phyloP scores from a whole-genome alignment of 2,797 vertebrate species.

The Melanotaenia pygmaea region DNA sequence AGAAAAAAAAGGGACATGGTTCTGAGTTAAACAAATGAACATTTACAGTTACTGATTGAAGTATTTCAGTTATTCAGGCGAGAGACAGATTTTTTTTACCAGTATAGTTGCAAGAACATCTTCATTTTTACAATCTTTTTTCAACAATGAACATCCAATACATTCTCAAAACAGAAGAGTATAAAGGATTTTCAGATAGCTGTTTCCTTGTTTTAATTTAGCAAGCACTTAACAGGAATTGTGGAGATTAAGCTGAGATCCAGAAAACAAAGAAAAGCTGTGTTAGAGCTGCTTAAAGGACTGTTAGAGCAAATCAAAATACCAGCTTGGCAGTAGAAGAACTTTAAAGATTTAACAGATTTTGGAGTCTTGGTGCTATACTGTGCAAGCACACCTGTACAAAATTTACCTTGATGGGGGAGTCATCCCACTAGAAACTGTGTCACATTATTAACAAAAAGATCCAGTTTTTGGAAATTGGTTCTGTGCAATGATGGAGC shows the following conservation, averaged over 20 bases:
- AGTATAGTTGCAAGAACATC: no score
- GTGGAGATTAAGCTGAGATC: background rate
- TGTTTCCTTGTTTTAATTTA: background rate
- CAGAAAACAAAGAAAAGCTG: background rate
- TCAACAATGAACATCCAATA: background rate
- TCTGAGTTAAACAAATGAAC: background rate
- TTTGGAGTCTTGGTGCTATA: background rate
- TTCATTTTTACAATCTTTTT: background rate
- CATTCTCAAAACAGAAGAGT: background rate
- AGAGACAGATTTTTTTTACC: background rate
- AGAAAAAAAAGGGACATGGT: background rate
- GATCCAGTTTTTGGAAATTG: background rate
- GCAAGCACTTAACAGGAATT: background rate
- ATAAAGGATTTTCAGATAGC: background rate
- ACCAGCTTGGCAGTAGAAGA: background rate
- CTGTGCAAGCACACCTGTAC: background rate
- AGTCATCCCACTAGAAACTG: background rate
- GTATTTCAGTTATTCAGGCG: background rate
- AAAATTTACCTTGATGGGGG: background rate
- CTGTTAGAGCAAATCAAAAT: background rate
- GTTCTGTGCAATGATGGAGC: background rate
- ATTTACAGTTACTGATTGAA: slow-evolving; percentile 7
- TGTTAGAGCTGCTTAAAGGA: background rate
- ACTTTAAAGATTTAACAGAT: background rate
- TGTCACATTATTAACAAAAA: background rate